Percentiles rank a stretch among this genome's conserved stretches.
phyloP scores from a whole-genome alignment of 1,140 invertebrate species.

The Neodiprion virginianus region DNA sequence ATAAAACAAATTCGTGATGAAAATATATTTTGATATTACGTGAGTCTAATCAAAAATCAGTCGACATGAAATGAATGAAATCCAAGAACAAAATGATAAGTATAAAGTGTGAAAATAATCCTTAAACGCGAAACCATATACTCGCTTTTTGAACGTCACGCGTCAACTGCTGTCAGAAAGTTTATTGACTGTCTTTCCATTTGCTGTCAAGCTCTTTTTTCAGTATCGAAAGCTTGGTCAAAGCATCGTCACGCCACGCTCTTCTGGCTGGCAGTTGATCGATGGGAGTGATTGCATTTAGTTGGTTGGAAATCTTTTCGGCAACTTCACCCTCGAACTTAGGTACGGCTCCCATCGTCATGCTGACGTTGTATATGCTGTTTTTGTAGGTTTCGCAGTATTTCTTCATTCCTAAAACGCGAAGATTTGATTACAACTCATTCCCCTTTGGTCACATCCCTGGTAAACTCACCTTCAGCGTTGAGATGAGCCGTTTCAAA shows the following conservation, averaged over 20 bases:
- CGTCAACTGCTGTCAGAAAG: no score
- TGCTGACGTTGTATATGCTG: slow-evolving; percentile 78
- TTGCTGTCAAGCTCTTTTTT: slow-evolving; percentile 69
- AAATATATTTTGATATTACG: no score
- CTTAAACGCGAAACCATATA: no score
- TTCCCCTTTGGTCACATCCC: not conserved
- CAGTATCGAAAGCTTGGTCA: slow-evolving; percentile 81
- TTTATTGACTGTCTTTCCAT: not conserved
- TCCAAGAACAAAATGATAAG: no score
- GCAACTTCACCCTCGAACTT: slow-evolving; percentile 73
- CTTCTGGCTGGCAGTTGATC: slow-evolving; percentile 77
- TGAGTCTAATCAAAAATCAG: no score
- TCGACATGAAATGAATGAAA: no score
- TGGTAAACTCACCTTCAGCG: slow-evolving; percentile 78
- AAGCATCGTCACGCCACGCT: slow-evolving; percentile 83
- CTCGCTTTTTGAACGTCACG: no score
- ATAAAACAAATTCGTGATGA: no score
- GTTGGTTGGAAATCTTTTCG: slow-evolving; percentile 69
- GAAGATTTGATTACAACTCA: slow-evolving; percentile 13
- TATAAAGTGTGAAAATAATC: no score
- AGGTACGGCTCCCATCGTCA: slow-evolving; percentile 78
- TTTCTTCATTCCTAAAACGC: slow-evolving; percentile 68
- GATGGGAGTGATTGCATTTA: slow-evolving; percentile 77
- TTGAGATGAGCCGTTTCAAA: slow-evolving; percentile 95
- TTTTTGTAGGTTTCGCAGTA: slow-evolving; percentile 80